A percentile compares a stretch with the other conserved stretches of the same genome.
Conservation (phyloP, 1,140 invertebrate genomes). For the Choristoneura fumiferana region DNA sequence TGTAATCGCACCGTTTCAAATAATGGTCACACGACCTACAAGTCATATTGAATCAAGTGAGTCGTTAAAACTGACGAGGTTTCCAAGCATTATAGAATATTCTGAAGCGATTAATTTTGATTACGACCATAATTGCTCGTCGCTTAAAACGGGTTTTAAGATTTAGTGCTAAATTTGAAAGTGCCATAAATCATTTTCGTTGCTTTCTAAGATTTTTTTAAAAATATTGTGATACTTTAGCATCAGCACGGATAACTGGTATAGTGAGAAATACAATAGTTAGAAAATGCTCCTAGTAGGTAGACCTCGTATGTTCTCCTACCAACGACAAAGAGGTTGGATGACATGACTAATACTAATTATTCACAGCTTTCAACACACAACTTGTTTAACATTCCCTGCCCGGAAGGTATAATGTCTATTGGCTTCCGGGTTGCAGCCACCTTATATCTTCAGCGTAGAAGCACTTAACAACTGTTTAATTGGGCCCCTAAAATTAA, state of each 20-base stretch:
- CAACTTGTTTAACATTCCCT: background rate
- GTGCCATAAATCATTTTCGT: slow-evolving; percentile 4
- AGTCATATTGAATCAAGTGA: slow-evolving; percentile 6
- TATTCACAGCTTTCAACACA: too few species aligned
- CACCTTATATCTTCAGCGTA: slow-evolving; percentile 10
- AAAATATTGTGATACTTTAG: too few species aligned
- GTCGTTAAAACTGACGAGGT: background rate
- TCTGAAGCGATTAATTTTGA: slow-evolving; percentile 11
- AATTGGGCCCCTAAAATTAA: background rate
- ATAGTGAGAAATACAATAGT: too few species aligned
- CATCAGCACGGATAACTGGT: too few species aligned
- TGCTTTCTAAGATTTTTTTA: background rate
- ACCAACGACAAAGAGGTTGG: too few species aligned
- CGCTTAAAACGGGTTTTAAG: slow-evolving; percentile 10
- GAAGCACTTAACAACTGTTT: slow-evolving; percentile 4
- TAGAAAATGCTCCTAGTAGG: too few species aligned
- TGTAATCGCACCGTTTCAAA: background rate
- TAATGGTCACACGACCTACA: background rate
- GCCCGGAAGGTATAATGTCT: slow-evolving; percentile 5
- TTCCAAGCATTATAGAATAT: background rate
- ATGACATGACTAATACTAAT: too few species aligned
- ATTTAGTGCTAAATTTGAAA: slow-evolving; percentile 10
- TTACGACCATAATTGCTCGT: background rate
- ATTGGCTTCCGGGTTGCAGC: slow-evolving; percentile 1
- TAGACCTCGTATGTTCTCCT: too few species aligned